Conservation (phyloP, 2,797 vertebrate species). For the Pipistrellus nathusii region DNA sequence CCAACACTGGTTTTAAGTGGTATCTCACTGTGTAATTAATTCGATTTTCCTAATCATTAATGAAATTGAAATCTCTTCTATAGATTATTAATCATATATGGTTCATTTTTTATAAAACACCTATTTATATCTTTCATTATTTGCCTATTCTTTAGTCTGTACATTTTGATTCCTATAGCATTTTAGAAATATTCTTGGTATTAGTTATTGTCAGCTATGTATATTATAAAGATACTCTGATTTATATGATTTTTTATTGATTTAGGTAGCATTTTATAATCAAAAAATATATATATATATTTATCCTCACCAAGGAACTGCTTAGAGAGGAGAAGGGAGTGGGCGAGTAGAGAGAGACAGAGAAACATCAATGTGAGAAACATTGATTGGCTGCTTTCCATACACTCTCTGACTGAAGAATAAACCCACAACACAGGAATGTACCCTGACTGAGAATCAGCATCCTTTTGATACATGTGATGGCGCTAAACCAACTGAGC, state of each 20-base stretch:
- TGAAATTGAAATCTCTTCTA: slow-evolving; percentile 23
- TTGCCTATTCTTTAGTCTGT: background rate
- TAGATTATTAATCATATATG: slow-evolving; percentile 3
- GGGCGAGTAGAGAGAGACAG: background rate
- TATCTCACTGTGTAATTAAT: background rate
- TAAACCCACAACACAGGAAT: background rate
- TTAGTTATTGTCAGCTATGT: slow-evolving; percentile 7
- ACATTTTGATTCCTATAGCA: background rate
- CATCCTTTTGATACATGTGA: background rate
- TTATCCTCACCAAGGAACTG: background rate
- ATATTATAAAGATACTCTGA: background rate
- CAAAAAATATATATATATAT: background rate
- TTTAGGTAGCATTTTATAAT: background rate
- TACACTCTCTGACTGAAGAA: background rate
- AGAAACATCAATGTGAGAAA: background rate
- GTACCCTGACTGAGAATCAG: background rate
- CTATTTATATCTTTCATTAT: background rate
- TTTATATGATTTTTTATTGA: background rate
- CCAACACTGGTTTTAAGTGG: background rate
- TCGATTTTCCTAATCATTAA: slow-evolving; percentile 2
- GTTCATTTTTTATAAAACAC: background rate
- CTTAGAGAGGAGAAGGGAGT: background rate
- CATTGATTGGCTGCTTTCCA: background rate
- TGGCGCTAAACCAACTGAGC: background rate
- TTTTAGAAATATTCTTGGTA: background rate